Percentiles rank a stretch among this genome's conserved stretches.
Conservation (phyloP, 2,888 invertebrate genomes). For the Acleris holmiana region DNA sequence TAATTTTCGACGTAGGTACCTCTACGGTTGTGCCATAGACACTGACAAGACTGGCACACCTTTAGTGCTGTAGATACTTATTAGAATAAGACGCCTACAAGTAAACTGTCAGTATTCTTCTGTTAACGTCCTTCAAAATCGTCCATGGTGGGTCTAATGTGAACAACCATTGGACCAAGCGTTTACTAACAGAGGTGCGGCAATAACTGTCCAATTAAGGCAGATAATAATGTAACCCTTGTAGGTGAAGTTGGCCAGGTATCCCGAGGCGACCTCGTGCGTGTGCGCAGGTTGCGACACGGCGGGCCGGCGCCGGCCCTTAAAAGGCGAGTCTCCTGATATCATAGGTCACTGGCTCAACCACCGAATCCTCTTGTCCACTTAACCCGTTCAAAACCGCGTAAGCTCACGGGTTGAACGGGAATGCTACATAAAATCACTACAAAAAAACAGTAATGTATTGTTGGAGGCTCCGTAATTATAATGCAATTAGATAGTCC, state of each 20-base stretch:
- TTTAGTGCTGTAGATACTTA: too few relatives aligned
- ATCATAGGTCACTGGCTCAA: conserved; percentile 46
- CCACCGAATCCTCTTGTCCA: conserved; percentile 33
- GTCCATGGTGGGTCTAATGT: too few relatives aligned
- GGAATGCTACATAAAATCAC: background rate
- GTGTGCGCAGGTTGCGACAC: conserved; percentile 24
- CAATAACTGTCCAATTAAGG: background rate
- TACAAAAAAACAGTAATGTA: too few relatives aligned
- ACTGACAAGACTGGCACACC: too few relatives aligned
- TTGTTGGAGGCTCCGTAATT: too few relatives aligned
- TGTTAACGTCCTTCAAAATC: too few relatives aligned
- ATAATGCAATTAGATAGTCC: too few relatives aligned
- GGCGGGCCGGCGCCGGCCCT: conserved; percentile 27
- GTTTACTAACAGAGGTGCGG: background rate
- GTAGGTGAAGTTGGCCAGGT: background rate
- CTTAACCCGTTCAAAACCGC: background rate
- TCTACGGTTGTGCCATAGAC: too few relatives aligned
- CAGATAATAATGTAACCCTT: conserved; percentile 11
- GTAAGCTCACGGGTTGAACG: background rate
- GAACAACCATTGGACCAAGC: background rate
- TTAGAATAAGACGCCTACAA: too few relatives aligned
- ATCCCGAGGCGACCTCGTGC: conserved; percentile 22
- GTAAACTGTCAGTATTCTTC: too few relatives aligned
- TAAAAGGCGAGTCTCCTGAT: conserved; percentile 31
- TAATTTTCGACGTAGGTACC: too few relatives aligned